A percentile compares a stretch with the other conserved stretches of the same genome.
Evolutionary conservation across 2,797 vertebrate species (phyloP).

Genomic region (Thalassophryne amazonica): DNA sequence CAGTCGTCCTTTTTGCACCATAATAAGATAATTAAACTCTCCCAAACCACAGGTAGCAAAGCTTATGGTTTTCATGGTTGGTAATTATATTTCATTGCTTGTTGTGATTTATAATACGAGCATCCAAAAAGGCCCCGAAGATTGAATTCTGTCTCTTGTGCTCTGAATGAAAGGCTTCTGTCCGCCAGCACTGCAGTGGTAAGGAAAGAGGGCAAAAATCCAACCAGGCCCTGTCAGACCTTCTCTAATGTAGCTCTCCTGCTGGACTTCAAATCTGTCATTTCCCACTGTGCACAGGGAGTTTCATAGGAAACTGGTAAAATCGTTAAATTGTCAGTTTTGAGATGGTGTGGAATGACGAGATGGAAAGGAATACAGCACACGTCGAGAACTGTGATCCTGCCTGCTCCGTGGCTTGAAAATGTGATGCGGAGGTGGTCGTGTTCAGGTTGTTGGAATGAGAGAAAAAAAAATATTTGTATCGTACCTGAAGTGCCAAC

Average conservation of each 20-base stretch:
- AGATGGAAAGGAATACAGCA: conserved; percentile 71
- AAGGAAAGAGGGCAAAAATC: conserved; percentile 47
- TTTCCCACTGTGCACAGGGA: conserved; percentile 76
- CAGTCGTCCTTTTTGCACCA: conserved; percentile 56
- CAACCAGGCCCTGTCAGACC: conserved; percentile 66
- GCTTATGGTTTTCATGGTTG: conserved; percentile 61
- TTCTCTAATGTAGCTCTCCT: conserved; percentile 66
- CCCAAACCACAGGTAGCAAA: conserved; percentile 52
- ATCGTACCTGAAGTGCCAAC: conserved; percentile 46
- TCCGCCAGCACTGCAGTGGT: conserved; percentile 56
- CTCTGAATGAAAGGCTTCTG: conserved; percentile 50
- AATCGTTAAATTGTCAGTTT: conserved; percentile 85
- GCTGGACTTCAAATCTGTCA: conserved; percentile 80
- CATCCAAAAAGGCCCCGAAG: conserved; percentile 54
- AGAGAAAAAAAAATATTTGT: conserved; percentile 49
- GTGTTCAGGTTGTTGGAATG: conserved; percentile 56
- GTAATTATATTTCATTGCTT: conserved; percentile 73
- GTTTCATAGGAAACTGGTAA: conserved; percentile 84
- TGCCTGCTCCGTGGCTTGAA: conserved; percentile 40
- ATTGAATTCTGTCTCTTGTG: conserved; percentile 46
- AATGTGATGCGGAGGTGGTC: conserved; percentile 40
- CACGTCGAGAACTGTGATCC: conserved; percentile 54
- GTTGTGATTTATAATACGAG: conserved; percentile 66
- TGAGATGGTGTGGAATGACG: conserved; percentile 80
- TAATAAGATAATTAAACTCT: conserved; percentile 65